Percentiles rank a stretch among this genome's conserved stretches.
Evolutionary conservation across 2,113 vertebrate species (phyloP).

Genomic region (Phodopus roborovskii): DNA sequence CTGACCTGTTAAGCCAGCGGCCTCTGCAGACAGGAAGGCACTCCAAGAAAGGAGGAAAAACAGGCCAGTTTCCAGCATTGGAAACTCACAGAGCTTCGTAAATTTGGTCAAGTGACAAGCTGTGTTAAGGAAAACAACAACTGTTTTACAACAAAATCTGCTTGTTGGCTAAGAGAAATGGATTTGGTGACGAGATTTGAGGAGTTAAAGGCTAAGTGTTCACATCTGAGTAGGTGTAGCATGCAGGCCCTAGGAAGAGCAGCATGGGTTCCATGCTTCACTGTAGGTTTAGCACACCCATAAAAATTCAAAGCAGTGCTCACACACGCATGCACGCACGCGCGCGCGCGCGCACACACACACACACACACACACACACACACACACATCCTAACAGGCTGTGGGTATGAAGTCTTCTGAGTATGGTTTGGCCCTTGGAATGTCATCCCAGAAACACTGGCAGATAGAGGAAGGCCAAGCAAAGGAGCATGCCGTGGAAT

Average conservation of each 20-base stretch:
- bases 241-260: not conserved
- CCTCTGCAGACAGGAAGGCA: constrained; percentile 92
- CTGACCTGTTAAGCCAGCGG: constrained; percentile 90
- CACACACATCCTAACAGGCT: not conserved
- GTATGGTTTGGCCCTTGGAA: not conserved
- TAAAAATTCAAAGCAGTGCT: not conserved
- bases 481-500: rapidly evolving
- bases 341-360: no score
- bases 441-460: not conserved
- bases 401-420: not conserved
- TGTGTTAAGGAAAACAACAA: constrained; percentile 86
- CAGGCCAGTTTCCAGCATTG: constrained; percentile 90
- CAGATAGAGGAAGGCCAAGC: not conserved
- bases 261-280: not conserved
- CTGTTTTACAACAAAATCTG: not conserved
- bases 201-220: not conserved
- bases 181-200: not conserved
- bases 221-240: not conserved
- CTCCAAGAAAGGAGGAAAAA: constrained; percentile 93
- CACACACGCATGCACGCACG: no score
- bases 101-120: constrained; percentile 91
- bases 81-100: constrained; percentile 90
- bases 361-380: not conserved
- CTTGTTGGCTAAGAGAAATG: not conserved
- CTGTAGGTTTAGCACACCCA: not conserved